Evolutionary conservation across 1,140 invertebrate genomes (phyloP), one percentile per base, ranked within the genome.

Genomic region (Aphidius gifuensis): DNA sequence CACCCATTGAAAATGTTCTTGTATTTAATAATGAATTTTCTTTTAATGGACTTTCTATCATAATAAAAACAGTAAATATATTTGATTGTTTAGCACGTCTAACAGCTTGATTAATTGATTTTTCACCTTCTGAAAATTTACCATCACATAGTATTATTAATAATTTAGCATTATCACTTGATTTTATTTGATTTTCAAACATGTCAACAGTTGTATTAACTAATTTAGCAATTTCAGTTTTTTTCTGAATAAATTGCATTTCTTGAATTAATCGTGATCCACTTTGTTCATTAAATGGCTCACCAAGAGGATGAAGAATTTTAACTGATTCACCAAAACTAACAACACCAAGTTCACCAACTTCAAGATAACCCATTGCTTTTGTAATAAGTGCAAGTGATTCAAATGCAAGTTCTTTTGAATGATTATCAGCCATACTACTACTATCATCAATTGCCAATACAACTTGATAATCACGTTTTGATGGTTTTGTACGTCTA

Each of bases 361-460:
- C 93, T 83, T 99, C 97, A 6, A 99, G 82, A 47, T 98, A 84
- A 5, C 90, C 92, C 53, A 99, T 82, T 0, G 97, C 96, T 82
- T 92, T 89, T 4, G 94, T 94, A 8, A 99, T 91, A 11, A 98
- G 79, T 1, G 95, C 92, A 3, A 99, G 83, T 21, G 96, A 94
- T 75, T 99, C 94, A 76, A 98, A 95, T 0, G 97, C 94, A 53
- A 99, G 80, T 71, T 92, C 90, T 77, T 93, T 93, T 21, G 92
- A 93, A 74, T 90, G 87, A 80, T 93, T 95, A 71, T 95, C 90
- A 9, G 87, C 83, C 93, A 96, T 96, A 60, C 91, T 93, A 53
- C 92, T 92, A 0, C 97, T 99, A 80, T 99, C 96, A 80, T 99
- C 98, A 7, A 99, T 87, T 2, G 98, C 97, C 9, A 99, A 82